phyloP scores from a whole-genome alignment of 1,140 invertebrate species.

The Calephelis nemesis region DNA sequence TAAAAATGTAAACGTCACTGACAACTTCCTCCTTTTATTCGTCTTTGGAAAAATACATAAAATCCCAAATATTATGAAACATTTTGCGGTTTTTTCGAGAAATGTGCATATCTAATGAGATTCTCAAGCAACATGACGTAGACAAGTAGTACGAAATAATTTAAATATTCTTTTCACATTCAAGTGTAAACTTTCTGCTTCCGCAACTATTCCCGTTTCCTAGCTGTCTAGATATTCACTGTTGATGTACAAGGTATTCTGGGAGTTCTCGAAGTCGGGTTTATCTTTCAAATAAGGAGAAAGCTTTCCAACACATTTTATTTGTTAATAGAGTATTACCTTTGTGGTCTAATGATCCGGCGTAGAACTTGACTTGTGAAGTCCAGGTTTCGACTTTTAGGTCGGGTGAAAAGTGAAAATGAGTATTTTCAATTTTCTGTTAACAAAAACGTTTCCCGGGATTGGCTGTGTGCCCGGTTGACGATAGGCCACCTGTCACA shows the following conservation, averaged over 20 bases:
- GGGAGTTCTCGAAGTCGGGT: background rate
- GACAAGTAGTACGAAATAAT: background rate
- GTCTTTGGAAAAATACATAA: no score
- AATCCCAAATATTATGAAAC: no score
- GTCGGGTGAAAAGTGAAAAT: no score
- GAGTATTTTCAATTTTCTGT: no score
- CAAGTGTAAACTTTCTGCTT: conserved; percentile 5
- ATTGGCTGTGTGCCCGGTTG: no score
- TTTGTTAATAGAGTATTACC: background rate
- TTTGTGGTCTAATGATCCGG: no score
- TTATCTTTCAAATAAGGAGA: conserved; percentile 1
- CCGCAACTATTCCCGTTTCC: conserved; percentile 5
- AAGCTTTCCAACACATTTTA: conserved; percentile 9
- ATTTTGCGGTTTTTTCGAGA: background rate
- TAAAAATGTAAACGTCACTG: no score
- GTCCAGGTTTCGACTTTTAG: no score
- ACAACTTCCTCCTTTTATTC: no score
- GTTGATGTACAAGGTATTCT: conserved; percentile 5
- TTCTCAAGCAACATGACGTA: background rate
- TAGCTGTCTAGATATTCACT: conserved; percentile 1
- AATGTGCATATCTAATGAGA: background rate
- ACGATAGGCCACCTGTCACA: no score
- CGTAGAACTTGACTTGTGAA: no score
- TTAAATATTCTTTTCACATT: conserved; percentile 10
- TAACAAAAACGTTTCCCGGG: no score